phyloP scores from a whole-genome alignment of 2,113 vertebrate species.

The Platycercus adscitus region DNA sequence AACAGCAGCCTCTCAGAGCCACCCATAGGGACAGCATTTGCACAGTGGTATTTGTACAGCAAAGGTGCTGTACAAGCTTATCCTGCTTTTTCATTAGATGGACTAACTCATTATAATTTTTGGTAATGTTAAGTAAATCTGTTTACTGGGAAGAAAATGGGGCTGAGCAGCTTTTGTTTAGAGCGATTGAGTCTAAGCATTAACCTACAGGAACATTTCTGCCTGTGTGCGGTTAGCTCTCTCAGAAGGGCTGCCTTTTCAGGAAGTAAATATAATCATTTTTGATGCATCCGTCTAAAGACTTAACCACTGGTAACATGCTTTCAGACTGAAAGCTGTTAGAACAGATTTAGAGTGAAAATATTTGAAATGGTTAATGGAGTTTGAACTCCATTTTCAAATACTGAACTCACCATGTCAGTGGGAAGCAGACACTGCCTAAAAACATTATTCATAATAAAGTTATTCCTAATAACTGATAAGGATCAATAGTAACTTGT shows the following conservation, averaged over 20 bases:
- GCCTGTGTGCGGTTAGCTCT: background rate
- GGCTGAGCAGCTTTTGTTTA: background rate
- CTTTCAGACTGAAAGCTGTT: background rate
- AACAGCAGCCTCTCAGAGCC: background rate
- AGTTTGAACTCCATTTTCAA: background rate
- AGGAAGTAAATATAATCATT: background rate
- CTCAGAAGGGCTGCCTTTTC: background rate
- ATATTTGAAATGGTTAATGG: background rate
- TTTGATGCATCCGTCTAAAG: background rate
- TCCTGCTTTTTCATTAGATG: background rate
- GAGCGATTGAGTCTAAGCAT: background rate
- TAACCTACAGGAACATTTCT: background rate
- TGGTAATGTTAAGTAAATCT: background rate
- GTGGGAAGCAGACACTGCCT: background rate
- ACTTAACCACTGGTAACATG: background rate
- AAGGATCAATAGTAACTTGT: background rate
- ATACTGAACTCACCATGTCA: background rate
- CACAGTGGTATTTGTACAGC: fast-evolving
- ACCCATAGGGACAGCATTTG: fast-evolving
- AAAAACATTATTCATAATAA: background rate
- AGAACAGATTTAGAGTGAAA: background rate
- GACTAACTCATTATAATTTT: background rate
- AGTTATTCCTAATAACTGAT: background rate
- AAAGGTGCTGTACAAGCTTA: background rate
- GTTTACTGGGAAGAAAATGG: background rate